Evolutionary conservation across 30 jellyfish, hydroid and myxozoan species (phyloP), one percentile per base, ranked within the genome.

Genomic region (Rhopilema esculentum): DNA sequence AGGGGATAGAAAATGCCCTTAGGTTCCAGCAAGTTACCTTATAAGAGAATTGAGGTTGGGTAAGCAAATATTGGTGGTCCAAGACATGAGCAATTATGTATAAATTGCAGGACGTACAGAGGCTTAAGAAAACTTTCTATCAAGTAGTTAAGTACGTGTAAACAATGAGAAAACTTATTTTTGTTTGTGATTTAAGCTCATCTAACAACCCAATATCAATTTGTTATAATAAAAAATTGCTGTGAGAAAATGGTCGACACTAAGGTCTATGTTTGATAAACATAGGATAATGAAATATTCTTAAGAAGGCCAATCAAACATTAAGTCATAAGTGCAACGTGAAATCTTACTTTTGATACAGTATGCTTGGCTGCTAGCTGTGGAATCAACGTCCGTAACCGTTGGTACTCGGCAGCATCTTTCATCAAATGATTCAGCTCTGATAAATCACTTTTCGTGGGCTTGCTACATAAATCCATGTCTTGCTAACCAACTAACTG

Each of bases 271-370:
- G 57, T 40, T 40, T 40, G 12, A 40, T 40, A 40, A 40, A 40
- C 57, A 40, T 40, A 12, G 12, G 12, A 40, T 40, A 66, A 66
- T 23, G 77, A 23, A 23, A 66, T 23, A 66, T 66, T 0, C 0
- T 23, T 40, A 40, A 40, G 9, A 40, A 40, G 57, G 12, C 57
- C 57, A 40, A 40, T 40, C 57, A 40, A 40, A 63, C 30, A 17
- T n/a, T 24, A n/a, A 63, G 17, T 63, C 30, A 17, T 19, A 63
- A 63, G 17, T 24, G 4, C 6, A n/a, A 63, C 17, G 27, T 19
- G 30, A n/a, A 63, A 16, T 23, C 93, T 85, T 66, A 88, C 96
- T 69, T 79, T 88, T 25, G 91, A 76, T 20, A 88, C 96, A 78
- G 91, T 30, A 32, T 73, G 81, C 29, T 88, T 88, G 64, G 53